Evolutionary conservation across 2,113 vertebrate species (phyloP), one percentile per base, ranked within the genome.

Genomic region (Bubo blakistoni): DNA sequence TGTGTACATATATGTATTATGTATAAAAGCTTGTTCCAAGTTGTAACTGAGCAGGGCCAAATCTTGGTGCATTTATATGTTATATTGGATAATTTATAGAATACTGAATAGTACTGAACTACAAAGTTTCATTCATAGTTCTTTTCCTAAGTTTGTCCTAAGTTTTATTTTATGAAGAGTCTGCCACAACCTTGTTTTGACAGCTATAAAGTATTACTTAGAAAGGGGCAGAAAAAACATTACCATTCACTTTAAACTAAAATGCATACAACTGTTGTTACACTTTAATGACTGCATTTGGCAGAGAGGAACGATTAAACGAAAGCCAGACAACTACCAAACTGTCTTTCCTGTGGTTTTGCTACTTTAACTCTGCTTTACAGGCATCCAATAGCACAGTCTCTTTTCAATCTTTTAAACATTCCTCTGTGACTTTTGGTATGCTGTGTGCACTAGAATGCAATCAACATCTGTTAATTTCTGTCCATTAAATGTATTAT

Each of bases 401-500:
- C 77, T 91, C 79, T 91, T 88, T 70, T 77, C 81, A 88, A 84
- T 85, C 65, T 69, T 78, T 93, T 69, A 91, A 94, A 95, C 54
- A 52, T 86, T 94, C 87, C 96, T 93, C 69, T 94, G 96, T 96
- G 95, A 95, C 94, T 98, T 98, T 97, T 97, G 98, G 97, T 98
- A 97, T 97, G 97, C 95, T 54, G 94, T 72, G 92, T 74, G 65
- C 90, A 91, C 95, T 96, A 94, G 94, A 98, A 98, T 86, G 98
- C 96, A 98, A 98, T 98, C 98, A 98, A 98, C 97, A 98, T 98
- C 98, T 98, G 98, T 97, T 98, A 97, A 98, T 98, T 98, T 98
- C 96, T 97, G 93, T 97, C 98, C 96, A 98, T 98, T 98, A 98
- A 96, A 97, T 90, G 93, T 96, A 98, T 98, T 98, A 98, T 98